phyloP scores from a whole-genome alignment of 2,113 vertebrate genomes.

The Heteronetta atricapilla region DNA sequence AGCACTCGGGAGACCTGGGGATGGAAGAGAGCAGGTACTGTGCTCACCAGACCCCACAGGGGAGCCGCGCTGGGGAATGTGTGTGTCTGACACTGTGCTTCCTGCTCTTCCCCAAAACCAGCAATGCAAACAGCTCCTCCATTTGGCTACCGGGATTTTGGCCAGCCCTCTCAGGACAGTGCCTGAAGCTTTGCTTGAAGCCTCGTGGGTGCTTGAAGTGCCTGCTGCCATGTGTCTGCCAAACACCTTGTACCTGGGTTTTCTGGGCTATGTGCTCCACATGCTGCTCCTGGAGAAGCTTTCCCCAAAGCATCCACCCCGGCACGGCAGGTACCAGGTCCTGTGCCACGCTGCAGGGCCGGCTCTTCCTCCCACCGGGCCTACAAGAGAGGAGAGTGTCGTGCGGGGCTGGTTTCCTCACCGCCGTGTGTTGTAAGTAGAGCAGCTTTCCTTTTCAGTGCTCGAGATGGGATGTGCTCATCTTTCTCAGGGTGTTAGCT shows the following conservation, averaged over 20 bases:
- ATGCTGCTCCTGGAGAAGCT: neutral
- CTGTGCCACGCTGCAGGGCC: neutral
- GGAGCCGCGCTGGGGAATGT: neutral
- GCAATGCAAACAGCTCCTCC: neutral
- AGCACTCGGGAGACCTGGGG: neutral
- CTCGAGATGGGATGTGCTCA: neutral
- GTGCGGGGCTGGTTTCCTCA: neutral
- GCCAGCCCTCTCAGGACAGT: neutral
- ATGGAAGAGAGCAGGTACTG: neutral
- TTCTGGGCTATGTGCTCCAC: neutral
- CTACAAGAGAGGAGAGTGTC: rapidly evolving
- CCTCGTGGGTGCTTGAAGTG: too few relatives aligned
- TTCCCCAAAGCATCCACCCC: neutral
- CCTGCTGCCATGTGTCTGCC: neutral
- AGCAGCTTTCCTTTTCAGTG: neutral
- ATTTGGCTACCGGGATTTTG: neutral
- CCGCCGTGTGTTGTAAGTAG: neutral
- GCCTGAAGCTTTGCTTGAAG: too few relatives aligned
- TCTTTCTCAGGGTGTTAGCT: neutral
- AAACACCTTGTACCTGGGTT: rapidly evolving
- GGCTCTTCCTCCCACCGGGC: rapidly evolving
- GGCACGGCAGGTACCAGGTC: neutral
- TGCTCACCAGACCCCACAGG: neutral
- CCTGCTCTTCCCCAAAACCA: neutral
- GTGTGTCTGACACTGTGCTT: rapidly evolving